Conservation (phyloP, 2,888 invertebrate species). For the Euplagia quadripunctaria region DNA sequence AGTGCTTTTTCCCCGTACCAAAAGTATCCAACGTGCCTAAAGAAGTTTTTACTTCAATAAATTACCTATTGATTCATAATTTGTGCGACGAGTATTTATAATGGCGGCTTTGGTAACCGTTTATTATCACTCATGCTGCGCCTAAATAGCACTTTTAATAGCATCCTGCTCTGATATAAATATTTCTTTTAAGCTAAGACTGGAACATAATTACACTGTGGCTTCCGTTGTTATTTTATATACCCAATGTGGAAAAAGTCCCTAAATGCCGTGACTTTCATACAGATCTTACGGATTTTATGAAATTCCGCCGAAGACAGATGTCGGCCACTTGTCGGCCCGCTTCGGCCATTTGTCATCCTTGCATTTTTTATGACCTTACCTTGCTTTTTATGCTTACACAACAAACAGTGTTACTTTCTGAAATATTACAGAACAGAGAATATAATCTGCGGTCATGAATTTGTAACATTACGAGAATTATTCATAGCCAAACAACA, state of each 20-base stretch:
- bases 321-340: constrained; percentile 72
- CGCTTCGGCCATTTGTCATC: constrained; percentile 67
- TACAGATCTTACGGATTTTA: constrained; percentile 54
- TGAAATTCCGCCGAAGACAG: constrained; percentile 65
- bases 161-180: background rate
- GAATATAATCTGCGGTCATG: background rate
- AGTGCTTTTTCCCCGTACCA: too few relatives aligned
- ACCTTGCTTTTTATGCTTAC: constrained; percentile 53
- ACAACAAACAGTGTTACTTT: constrained; percentile 14
- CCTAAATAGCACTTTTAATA: background rate
- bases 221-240: background rate
- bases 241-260: constrained; percentile 28
- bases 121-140: background rate
- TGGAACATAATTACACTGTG: background rate
- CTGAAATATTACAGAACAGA: constrained; percentile 13
- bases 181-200: background rate
- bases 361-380: constrained; percentile 71
- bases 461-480: background rate
- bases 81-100: background rate
- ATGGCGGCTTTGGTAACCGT: background rate
- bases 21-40: too few relatives aligned
- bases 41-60: too few relatives aligned
- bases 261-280: constrained; percentile 63
- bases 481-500: too few relatives aligned
- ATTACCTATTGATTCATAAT: background rate